A percentile compares a stretch with the other conserved stretches of the same genome.
These are phyloP conservation scores for Bilobella aurantiaca DNA, from an alignment of 1,140 invertebrate genomes.

Conservation along the genomic window DNA sequence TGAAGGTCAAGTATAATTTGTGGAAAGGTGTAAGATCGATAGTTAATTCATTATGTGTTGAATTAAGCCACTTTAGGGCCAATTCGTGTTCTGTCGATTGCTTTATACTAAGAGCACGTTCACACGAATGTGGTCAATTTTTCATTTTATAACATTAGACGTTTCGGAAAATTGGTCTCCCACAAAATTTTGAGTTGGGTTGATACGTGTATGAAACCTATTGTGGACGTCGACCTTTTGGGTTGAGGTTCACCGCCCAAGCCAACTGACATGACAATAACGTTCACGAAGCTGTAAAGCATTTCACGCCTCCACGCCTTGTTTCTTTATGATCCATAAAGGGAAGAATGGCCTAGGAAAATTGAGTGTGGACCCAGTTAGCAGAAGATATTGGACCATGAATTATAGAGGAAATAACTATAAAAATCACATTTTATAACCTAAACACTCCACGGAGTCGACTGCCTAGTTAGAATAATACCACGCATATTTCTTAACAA, in stretches of 20 bases:
- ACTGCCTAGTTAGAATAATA: no score
- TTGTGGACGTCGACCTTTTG: not conserved
- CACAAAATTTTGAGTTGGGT: no score
- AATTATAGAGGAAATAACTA: not conserved
- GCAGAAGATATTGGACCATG: not conserved
- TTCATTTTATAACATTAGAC: no score
- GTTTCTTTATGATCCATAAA: not conserved
- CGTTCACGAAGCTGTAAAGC: not conserved
- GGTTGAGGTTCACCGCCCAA: no score
- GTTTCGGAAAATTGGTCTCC: no score
- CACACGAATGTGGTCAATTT: no score
- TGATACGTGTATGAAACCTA: no score
- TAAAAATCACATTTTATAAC: not conserved
- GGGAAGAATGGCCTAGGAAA: not conserved
- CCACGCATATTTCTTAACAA: not conserved
- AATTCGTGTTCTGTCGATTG: not conserved
- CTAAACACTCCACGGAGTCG: no score
- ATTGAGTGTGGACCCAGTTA: not conserved
- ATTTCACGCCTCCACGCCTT: not conserved
- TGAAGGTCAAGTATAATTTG: not conserved
- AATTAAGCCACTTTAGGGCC: not conserved
- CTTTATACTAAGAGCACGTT: not conserved
- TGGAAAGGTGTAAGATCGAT: not conserved
- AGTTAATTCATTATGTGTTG: not conserved
- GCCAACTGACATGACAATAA: not conserved